phyloP scores from a whole-genome alignment of 2,888 invertebrate genomes.

The Parelbella ahira region DNA sequence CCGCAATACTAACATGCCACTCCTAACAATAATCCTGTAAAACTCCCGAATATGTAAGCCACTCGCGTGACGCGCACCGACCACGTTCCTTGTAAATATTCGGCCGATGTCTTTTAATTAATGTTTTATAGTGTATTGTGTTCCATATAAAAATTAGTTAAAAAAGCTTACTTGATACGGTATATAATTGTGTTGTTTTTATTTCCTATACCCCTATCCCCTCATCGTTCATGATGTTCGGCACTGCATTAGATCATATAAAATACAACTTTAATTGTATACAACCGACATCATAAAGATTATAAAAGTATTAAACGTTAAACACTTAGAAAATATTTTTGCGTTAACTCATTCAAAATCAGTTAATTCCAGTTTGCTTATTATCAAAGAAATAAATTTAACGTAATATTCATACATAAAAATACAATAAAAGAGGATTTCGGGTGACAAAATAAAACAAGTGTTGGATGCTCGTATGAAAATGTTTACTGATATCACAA shows the following conservation, averaged over 20 bases:
- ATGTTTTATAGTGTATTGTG: slow-evolving; percentile 57
- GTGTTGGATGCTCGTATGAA: slow-evolving; percentile 76
- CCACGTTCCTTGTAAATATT: slow-evolving; percentile 48
- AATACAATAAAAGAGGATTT: too few species aligned
- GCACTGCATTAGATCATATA: too few species aligned
- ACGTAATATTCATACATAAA: too few species aligned
- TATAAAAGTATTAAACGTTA: too few species aligned
- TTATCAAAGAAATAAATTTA: too few species aligned
- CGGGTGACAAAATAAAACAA: slow-evolving; percentile 42
- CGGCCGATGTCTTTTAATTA: slow-evolving; percentile 45
- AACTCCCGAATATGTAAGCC: slow-evolving; percentile 6
- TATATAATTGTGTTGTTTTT: slow-evolving; percentile 54
- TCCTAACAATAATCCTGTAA: slow-evolving; percentile 27
- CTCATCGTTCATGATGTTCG: too few species aligned
- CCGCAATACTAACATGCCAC: too few species aligned
- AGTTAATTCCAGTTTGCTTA: too few species aligned
- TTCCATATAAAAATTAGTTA: slow-evolving; percentile 68
- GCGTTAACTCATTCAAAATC: too few species aligned
- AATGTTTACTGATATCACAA: slow-evolving; percentile 81
- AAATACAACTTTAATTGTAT: too few species aligned
- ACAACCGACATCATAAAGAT: too few species aligned
- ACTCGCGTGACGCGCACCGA: slow-evolving; percentile 1
- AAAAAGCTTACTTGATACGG: slow-evolving; percentile 73
- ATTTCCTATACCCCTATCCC: slow-evolving; percentile 33
- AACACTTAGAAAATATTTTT: too few species aligned